Percentiles rank a stretch among this genome's conserved stretches.
These are phyloP conservation scores for Acleris sparsana DNA, from an alignment of 2,888 invertebrate species.

Conservation along the genomic window DNA sequence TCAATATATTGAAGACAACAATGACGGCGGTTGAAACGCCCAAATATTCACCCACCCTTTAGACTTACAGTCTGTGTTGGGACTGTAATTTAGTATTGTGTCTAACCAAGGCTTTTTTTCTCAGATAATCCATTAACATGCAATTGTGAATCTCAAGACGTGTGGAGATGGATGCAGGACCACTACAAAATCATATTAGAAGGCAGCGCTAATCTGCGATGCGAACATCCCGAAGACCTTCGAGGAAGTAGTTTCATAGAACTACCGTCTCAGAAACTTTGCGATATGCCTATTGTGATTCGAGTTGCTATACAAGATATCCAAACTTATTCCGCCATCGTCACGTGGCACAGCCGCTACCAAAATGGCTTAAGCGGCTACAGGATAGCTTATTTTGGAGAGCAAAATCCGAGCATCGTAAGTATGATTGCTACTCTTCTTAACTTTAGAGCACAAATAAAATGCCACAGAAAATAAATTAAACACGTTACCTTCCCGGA, in stretches of 20 bases:
- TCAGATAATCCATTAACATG: constrained; percentile 95
- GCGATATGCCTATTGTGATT: constrained; percentile 91
- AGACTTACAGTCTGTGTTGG: too few relatives aligned
- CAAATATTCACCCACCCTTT: too few relatives aligned
- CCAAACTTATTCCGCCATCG: constrained; percentile 92
- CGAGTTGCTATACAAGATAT: constrained; percentile 94
- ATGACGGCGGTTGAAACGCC: too few relatives aligned
- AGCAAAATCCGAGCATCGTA: constrained; percentile 80
- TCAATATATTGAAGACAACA: too few relatives aligned
- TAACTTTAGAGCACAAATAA: constrained; percentile 10
- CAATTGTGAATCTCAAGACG: constrained; percentile 94
- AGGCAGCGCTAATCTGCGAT: constrained; percentile 86
- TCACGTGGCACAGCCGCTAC: constrained; percentile 95
- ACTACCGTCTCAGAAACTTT: constrained; percentile 91
- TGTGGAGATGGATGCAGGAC: constrained; percentile 96
- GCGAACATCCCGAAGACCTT: constrained; percentile 92
- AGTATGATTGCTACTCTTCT: constrained; percentile 47
- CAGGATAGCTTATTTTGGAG: constrained; percentile 92
- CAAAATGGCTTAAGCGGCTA: constrained; percentile 93
- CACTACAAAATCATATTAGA: constrained; percentile 89
- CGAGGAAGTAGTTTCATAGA: constrained; percentile 90
- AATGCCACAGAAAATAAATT: constrained; percentile 40
- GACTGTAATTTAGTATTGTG: too few relatives aligned
- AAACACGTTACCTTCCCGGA: constrained; percentile 55
- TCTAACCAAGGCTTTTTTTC: constrained; percentile 23